Base-by-base conservation (phyloP, 2,797 vertebrate species). In the Bovichtus variegatus region DNA sequence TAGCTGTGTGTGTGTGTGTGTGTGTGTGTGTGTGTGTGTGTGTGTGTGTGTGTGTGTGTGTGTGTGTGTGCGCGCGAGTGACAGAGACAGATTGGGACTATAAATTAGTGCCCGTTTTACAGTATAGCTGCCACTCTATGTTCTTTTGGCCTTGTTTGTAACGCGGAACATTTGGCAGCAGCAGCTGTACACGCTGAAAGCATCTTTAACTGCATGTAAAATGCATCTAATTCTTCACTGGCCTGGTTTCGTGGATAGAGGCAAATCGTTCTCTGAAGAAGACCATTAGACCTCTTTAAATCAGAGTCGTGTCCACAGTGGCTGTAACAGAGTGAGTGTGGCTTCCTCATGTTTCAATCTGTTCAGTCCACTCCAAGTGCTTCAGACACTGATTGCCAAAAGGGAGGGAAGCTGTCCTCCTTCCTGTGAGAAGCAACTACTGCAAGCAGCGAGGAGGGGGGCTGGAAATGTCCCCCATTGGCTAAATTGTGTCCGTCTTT, bases 401-500 rank as follows among this genome's bases (percentile, higher is more conserved):
- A 67, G 81, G 74, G 78, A 86, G 81, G 86, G 54, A 78, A 82
- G 63, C 78, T 47, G 75, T 41, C 46, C 61, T 79, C 71, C 81
- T 74, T 81, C 81, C 75, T 83, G 79, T 80, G 83, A 87, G 85
- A 76, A 84, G 82, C 71, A 78, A 65, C 82, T 62, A 64, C 82
- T 66, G 76, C 84, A 81, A 87, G 85, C 65, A 54, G 67, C 40
- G 86, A 55, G 70, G 60, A 66, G 78, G 13, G 15, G 9, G 27
- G 68, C 82, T 69, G 76, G 76, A 73, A 29, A 58, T 61, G 31
- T 40, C 82, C 80, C 78, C 67, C 23, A 89, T 89, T 89, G 90
- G 85, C 54, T 85, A 76, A 82, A 73, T 80, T 70, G 77, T 60
- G 67, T 10, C 76, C 63, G 76, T 89, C 79, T 89, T 91, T 90